Base-by-base conservation (phyloP, 1,140 invertebrate species). In the Heliconius congener region DNA sequence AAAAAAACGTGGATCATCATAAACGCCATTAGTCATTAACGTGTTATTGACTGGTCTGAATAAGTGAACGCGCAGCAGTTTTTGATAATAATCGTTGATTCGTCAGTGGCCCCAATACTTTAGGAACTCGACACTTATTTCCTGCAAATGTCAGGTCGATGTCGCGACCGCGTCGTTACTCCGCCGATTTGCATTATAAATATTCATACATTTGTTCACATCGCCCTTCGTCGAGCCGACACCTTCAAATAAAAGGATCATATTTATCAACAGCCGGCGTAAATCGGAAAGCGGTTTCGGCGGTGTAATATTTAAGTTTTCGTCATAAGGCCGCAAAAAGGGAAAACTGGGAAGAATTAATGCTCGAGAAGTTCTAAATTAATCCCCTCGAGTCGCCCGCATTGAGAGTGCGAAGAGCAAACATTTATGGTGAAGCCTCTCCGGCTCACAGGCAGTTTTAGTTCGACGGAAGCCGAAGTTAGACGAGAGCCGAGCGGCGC, bases 281-380 rank as follows among this genome's bases (percentile, higher is more conserved):
- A 79, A 81, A 83, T 83, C 77, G 77, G n/a, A 37, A 55, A 81
- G 78, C 76, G 71, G 70, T 52, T 74, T 72, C 75, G 80, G 55
- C 78, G 78, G 71, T 76, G 34, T 52, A 76, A 80, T 81, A 76
- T 81, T 75, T 46, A 70, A 52, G 77, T 77, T 72, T 23, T 76
- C 74, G 50, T 79, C 71, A 57, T 73, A 70, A 46, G 37, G 83
- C 86, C 86, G 85, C 91, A 90, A 92, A 91, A 90, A 88, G 89
- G 90, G 88, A 90, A 90, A 89, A 88, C 85, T 85, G 86, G 79
- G 74, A 79, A 81, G 84, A 87, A 92, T 89, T 89, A 93, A 90
- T 85, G 86, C 84, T 88, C 80, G 86, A 87, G 84, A 91, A 91
- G 82, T 92, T 92, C 88, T 81, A 90, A 94, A 93, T 93, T 89